Evolutionary conservation across 2,797 vertebrate species (phyloP).

Genomic region (Okamejei kenojei): DNA sequence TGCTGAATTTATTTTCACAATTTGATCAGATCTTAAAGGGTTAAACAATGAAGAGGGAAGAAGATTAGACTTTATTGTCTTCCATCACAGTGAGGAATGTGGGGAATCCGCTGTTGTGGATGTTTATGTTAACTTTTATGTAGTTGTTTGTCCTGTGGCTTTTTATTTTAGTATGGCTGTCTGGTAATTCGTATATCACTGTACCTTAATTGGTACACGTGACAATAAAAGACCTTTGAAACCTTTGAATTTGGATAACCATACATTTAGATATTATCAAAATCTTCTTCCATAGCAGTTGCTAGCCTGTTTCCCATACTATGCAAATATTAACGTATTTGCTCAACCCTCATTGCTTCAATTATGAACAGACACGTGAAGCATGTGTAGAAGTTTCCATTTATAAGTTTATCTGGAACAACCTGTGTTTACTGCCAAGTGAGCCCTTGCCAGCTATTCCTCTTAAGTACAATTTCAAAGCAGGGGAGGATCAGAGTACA

Average conservation of each 20-base stretch:
- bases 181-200: too few relatives aligned
- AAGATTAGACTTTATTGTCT: too few relatives aligned
- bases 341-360: background rate
- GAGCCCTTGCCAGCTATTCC: background rate
- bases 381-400: conserved; percentile 24
- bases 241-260: background rate
- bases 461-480: conserved; percentile 30
- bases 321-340: conserved; percentile 8
- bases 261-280: background rate
- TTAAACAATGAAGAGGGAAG: background rate
- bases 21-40: background rate
- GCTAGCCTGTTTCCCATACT: background rate
- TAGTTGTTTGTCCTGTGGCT: too few relatives aligned
- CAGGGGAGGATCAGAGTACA: background rate
- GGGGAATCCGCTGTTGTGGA: too few relatives aligned
- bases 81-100: too few relatives aligned
- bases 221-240: too few relatives aligned
- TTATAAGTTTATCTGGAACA: conserved; percentile 13
- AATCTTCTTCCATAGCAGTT: background rate
- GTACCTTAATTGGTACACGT: too few relatives aligned
- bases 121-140: too few relatives aligned
- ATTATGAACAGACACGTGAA: conserved; percentile 8
- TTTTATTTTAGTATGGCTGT: too few relatives aligned
- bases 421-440: background rate
- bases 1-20: background rate